A percentile compares a stretch with the other conserved stretches of the same genome.
These are phyloP conservation scores for Semaprochilodus insignis DNA, from an alignment of 2,797 vertebrate genomes.

Conservation along the genomic window DNA sequence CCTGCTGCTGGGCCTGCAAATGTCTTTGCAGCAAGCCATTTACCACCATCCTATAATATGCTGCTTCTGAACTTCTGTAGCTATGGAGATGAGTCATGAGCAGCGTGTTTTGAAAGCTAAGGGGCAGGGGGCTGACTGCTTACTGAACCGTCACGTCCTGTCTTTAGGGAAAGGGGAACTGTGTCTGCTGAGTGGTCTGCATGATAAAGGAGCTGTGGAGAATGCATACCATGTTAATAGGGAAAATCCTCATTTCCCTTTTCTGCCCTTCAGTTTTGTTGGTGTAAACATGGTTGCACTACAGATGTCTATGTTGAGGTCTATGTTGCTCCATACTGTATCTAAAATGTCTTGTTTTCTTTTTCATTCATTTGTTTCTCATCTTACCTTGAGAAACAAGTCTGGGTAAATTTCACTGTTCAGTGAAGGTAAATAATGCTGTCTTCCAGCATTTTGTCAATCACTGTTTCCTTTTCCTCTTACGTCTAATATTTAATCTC, in stretches of 20 bases:
- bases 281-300: not conserved
- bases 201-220: slow-evolving; percentile 18
- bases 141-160: slow-evolving; percentile 37
- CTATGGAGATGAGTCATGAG: slow-evolving; percentile 46
- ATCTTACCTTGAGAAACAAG: too few species aligned
- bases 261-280: not conserved
- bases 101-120: slow-evolving; percentile 16
- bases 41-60: slow-evolving; percentile 60
- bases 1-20: slow-evolving; percentile 33
- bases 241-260: not conserved
- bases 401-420: not conserved
- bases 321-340: too few species aligned
- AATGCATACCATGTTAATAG: not conserved
- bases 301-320: too few species aligned
- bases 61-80: slow-evolving; percentile 50
- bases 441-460: not conserved
- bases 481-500: slow-evolving; percentile 33
- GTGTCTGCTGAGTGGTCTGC: slow-evolving; percentile 3
- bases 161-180: slow-evolving; percentile 30
- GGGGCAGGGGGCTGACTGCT: slow-evolving; percentile 15
- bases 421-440: not conserved
- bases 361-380: too few species aligned
- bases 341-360: too few species aligned
- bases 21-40: slow-evolving; percentile 58
- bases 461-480: not conserved